A percentile compares a stretch with the other conserved stretches of the same genome.
Evolutionary conservation across 2,113 vertebrate genomes (phyloP).

Genomic region (Vidua macroura): DNA sequence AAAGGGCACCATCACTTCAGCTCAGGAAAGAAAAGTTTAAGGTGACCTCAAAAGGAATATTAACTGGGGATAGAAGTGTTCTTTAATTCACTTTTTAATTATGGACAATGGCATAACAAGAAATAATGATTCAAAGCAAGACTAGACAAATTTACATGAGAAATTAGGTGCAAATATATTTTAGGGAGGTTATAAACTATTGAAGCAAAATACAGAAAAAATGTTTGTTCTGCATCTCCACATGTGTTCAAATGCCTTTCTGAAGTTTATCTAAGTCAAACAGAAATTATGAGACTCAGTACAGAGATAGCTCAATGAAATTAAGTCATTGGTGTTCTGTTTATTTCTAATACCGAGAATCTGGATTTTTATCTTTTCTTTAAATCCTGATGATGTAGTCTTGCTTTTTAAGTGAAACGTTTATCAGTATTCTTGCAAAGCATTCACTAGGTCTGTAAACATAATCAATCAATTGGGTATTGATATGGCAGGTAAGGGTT

Average conservation of each 20-base stretch:
- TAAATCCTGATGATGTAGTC: neutral
- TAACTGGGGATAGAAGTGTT: neutral
- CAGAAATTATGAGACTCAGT: neutral
- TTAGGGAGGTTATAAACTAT: neutral
- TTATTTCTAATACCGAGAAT: neutral
- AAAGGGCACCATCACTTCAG: neutral
- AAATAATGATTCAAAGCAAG: neutral
- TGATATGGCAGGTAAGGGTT: neutral
- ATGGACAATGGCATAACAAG: neutral
- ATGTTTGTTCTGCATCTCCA: neutral
- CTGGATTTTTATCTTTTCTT: neutral
- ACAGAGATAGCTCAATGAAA: neutral
- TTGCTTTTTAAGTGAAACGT: neutral
- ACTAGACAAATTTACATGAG: neutral
- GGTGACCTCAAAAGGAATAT: neutral
- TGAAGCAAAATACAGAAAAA: neutral
- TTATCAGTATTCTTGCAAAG: neutral
- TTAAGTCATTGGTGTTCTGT: neutral
- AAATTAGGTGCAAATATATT: neutral
- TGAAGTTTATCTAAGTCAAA: neutral
- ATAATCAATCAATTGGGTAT: neutral
- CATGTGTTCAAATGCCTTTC: neutral
- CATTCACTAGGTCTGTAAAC: neutral
- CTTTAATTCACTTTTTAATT: neutral
- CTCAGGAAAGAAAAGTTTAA: neutral